These are phyloP conservation scores for Vannuccia rotundouncinata DNA, from an alignment of 2,888 invertebrate species.

Conservation along the genomic window DNA sequence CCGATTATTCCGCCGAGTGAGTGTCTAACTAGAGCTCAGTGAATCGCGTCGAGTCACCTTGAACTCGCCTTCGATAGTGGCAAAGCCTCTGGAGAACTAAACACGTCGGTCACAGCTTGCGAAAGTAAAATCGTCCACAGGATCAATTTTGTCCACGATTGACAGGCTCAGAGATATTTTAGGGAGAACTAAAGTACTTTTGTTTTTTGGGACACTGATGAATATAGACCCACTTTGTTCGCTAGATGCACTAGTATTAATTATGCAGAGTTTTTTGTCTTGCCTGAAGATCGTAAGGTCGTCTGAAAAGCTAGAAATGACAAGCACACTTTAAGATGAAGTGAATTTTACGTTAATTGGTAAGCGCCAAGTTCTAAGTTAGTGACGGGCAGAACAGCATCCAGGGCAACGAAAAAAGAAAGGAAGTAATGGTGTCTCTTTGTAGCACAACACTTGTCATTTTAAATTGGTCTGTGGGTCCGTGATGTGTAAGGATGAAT, in stretches of 20 bases:
- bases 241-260: not conserved
- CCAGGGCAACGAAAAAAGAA: not conserved
- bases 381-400: not conserved
- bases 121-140: not conserved
- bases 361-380: not conserved
- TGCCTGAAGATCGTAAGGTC: not conserved
- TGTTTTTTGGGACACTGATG: not conserved
- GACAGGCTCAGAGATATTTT: not conserved
- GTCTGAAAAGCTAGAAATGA: not conserved
- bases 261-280: not conserved
- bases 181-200: not conserved
- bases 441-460: not conserved
- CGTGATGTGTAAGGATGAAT: not conserved
- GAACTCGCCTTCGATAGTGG: not conserved
- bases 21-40: not conserved
- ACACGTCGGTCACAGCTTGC: too few species aligned
- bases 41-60: not conserved
- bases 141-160: not conserved
- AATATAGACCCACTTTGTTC: not conserved
- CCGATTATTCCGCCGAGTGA: not conserved
- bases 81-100: not conserved
- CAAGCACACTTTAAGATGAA: not conserved
- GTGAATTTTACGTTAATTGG: constrained; percentile 3
- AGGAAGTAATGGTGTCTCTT: not conserved
- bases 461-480: not conserved